Conservation (phyloP, 2,113 vertebrate genomes). For the Isurus oxyrinchus region DNA sequence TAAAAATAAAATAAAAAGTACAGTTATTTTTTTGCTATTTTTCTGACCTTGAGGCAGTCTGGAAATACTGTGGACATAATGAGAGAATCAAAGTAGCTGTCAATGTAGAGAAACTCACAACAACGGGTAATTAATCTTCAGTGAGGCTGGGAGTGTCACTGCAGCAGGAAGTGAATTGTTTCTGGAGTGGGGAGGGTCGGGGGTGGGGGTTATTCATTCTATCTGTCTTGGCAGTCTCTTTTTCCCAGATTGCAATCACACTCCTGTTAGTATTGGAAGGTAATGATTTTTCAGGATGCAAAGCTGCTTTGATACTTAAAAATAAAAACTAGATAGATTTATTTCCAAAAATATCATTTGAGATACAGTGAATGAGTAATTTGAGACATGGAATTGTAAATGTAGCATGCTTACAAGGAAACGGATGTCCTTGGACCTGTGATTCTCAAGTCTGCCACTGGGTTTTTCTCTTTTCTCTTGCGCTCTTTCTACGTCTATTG, state of each 20-base stretch:
- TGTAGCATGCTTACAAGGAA: neutral
- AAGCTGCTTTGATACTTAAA: neutral
- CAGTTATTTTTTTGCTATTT: neutral
- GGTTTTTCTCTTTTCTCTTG: neutral
- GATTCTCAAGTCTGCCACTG: neutral
- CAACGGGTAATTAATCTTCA: neutral
- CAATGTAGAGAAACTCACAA: neutral
- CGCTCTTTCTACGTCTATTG: neutral
- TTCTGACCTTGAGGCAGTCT: neutral
- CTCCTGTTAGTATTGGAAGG: neutral
- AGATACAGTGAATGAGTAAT: neutral
- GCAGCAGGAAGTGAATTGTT: neutral
- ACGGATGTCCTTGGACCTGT: neutral
- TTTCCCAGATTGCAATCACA: neutral
- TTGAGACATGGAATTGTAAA: neutral
- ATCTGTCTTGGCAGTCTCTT: neutral
- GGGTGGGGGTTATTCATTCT: neutral
- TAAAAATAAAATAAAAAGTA: neutral
- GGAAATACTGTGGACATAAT: neutral
- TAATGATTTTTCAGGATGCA: neutral
- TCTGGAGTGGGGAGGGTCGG: neutral
- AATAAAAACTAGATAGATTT: neutral
- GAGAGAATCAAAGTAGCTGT: neutral
- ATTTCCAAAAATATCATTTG: neutral
- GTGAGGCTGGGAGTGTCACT: neutral